Conservation (phyloP, 2,113 vertebrate genomes). For the Fulica atra region DNA sequence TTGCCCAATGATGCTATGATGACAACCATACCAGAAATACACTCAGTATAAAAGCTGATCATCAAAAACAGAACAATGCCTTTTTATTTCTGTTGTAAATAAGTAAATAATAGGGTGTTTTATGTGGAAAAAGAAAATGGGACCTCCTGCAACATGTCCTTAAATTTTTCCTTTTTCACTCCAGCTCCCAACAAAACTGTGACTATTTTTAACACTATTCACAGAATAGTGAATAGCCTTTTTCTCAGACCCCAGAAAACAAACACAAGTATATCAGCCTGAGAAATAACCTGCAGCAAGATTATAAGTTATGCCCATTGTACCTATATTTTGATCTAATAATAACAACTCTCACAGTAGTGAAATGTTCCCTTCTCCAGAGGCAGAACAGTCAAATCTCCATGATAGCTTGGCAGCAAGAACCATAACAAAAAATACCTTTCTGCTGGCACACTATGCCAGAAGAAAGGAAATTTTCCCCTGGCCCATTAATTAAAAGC, state of each 20-base stretch:
- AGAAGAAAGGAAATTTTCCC: slow-evolving; percentile 54
- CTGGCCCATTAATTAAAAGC: slow-evolving; percentile 39
- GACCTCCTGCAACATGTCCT: background rate
- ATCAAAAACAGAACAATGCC: background rate
- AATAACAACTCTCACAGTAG: slow-evolving; percentile 25
- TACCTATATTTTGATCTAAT: slow-evolving; percentile 56
- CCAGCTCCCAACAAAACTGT: background rate
- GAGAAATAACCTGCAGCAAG: slow-evolving; percentile 23
- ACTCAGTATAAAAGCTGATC: background rate
- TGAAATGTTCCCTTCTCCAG: slow-evolving; percentile 44
- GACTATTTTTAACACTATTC: background rate
- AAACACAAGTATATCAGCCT: background rate
- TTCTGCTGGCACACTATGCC: slow-evolving; percentile 29
- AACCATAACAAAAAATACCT: slow-evolving; percentile 63
- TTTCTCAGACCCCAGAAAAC: background rate
- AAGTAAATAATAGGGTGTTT: background rate
- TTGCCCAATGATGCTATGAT: background rate
- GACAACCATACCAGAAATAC: background rate
- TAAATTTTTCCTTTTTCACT: background rate
- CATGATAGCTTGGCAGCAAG: slow-evolving; percentile 44
- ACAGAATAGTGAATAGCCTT: background rate
- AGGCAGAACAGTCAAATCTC: slow-evolving; percentile 50
- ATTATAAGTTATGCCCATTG: background rate
- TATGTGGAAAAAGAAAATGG: background rate
- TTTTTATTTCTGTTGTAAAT: background rate